Evolutionary conservation across 2,888 invertebrate genomes (phyloP).

Genomic region (Aleiodes alternator): DNA sequence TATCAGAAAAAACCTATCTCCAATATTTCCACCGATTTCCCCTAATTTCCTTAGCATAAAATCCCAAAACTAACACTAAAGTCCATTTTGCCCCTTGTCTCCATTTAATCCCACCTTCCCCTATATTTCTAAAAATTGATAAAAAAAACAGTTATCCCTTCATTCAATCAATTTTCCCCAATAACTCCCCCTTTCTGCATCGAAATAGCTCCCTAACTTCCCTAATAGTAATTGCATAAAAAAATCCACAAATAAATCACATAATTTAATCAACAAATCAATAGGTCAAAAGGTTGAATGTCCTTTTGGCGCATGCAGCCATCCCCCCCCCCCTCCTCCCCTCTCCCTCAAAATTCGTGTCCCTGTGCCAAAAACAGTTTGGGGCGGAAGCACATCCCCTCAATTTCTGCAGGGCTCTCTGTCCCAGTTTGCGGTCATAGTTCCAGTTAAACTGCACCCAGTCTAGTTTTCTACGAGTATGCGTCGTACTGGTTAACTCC

Average conservation of each 20-base stretch:
- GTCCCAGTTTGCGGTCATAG: constrained; percentile 69
- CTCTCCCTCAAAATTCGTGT: constrained; percentile 4
- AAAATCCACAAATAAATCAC: not conserved
- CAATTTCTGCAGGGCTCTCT: constrained; percentile 28
- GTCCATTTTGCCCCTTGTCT: no score
- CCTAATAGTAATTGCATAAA: not conserved
- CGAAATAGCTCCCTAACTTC: no score
- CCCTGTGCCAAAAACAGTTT: constrained; percentile 35
- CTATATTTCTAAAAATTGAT: no score
- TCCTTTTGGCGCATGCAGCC: constrained; percentile 14
- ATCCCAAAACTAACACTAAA: no score
- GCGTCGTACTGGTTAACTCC: constrained; percentile 45
- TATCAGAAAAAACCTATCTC: no score
- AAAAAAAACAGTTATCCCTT: no score
- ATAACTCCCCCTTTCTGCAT: no score
- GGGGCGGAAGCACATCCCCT: constrained; percentile 10
- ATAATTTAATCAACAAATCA: constrained; percentile 8
- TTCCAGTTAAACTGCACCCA: constrained; percentile 62
- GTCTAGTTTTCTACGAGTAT: constrained; percentile 44
- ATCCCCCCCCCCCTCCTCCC: not conserved
- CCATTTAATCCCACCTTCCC: no score
- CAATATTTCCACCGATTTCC: no score
- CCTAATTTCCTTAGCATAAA: no score
- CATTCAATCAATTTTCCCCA: no score
- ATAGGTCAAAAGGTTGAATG: constrained; percentile 25